Conservation (phyloP, 2,113 vertebrate genomes). For the Genyomyrus donnyi region DNA sequence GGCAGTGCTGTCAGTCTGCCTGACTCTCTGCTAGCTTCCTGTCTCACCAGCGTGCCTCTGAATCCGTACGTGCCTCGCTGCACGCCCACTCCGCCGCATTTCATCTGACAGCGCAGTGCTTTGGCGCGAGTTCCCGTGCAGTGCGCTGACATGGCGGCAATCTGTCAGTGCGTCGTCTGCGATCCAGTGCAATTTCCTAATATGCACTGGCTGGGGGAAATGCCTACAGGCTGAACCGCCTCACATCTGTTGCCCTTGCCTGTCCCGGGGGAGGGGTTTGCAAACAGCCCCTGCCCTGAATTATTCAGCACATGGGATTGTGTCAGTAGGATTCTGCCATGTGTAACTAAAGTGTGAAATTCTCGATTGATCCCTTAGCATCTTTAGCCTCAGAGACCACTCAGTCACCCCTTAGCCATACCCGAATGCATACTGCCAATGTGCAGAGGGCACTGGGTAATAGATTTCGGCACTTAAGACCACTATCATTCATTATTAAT, state of each 20-base stretch:
- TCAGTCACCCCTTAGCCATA: background rate
- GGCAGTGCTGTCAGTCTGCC: background rate
- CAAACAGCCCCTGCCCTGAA: background rate
- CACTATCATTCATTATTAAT: background rate
- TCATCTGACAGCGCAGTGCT: background rate
- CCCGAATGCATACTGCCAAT: background rate
- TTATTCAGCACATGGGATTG: background rate
- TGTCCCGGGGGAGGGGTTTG: background rate
- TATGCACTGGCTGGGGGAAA: background rate
- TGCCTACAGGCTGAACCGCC: background rate
- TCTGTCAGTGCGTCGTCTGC: background rate
- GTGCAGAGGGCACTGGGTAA: background rate
- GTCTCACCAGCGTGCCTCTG: background rate
- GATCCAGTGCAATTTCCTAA: background rate
- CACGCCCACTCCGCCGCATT: background rate
- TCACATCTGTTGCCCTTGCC: background rate
- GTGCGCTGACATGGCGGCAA: background rate
- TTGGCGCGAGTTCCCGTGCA: background rate
- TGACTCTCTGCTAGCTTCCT: background rate
- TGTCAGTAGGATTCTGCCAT: background rate
- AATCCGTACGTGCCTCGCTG: background rate
- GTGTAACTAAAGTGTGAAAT: background rate
- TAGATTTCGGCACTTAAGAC: background rate
- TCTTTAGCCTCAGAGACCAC: background rate
- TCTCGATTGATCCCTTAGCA: background rate